phyloP scores from a whole-genome alignment of 2,113 vertebrate genomes.

The Paralichthys olivaceus region DNA sequence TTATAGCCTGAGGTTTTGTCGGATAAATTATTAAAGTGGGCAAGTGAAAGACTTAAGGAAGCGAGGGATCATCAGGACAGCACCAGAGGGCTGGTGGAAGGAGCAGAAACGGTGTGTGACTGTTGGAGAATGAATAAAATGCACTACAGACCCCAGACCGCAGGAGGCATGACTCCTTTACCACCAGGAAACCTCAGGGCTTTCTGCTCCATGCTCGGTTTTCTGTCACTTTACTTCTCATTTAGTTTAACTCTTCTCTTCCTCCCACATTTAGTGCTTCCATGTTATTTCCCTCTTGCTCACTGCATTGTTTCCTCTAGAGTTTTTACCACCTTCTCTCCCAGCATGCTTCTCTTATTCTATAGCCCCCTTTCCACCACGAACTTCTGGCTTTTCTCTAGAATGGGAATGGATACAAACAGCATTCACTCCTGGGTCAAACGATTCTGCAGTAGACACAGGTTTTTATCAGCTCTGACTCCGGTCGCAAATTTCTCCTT shows the following conservation, averaged over 20 bases:
- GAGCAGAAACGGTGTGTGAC: conserved; percentile 46
- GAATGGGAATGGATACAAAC: too few relatives aligned
- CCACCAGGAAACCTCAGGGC: conserved; percentile 59
- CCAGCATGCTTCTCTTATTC: not conserved
- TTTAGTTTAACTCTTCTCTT: conserved; percentile 9
- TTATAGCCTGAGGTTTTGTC: conserved; percentile 11
- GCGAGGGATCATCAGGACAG: conserved; percentile 14
- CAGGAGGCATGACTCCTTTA: conserved; percentile 68
- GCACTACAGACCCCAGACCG: conserved; percentile 65
- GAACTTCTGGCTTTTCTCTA: not conserved
- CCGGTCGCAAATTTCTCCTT: too few relatives aligned
- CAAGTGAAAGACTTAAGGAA: conserved; percentile 11
- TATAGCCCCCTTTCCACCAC: not conserved
- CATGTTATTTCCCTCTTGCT: conserved; percentile 9
- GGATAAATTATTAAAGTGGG: not conserved
- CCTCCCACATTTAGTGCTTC: not conserved
- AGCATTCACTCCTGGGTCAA: too few relatives aligned
- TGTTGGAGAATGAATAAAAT: conserved; percentile 67
- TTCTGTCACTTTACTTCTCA: conserved; percentile 45
- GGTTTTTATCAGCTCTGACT: too few relatives aligned
- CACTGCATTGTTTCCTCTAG: conserved; percentile 1
- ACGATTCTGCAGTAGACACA: too few relatives aligned
- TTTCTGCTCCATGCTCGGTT: conserved; percentile 48
- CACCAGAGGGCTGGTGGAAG: conserved; percentile 18
- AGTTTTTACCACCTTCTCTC: conserved; percentile 2